phyloP scores from a whole-genome alignment of 2,113 vertebrate species.

The Micromys minutus region DNA sequence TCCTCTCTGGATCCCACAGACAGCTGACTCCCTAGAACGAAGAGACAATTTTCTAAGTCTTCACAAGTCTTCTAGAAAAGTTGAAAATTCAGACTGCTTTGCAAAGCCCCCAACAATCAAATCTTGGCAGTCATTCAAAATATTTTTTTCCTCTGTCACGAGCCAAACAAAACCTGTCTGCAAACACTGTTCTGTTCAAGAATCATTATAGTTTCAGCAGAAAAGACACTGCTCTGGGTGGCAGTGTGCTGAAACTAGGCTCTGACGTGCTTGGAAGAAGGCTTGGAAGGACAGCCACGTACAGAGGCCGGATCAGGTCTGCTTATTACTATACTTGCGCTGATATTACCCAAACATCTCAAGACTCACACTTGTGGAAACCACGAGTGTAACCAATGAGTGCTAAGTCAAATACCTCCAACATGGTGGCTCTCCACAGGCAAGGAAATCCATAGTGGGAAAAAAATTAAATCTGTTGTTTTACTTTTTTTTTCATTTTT shows the following conservation, averaged over 20 bases:
- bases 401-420: not conserved
- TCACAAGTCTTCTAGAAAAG: constrained; percentile 34
- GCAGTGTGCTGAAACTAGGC: not conserved
- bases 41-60: not conserved
- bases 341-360: not conserved
- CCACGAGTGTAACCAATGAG: not conserved
- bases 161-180: constrained; percentile 44
- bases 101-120: constrained; percentile 42
- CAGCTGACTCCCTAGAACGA: not conserved
- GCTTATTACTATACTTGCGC: not conserved
- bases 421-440: not conserved
- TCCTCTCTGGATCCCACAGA: not conserved
- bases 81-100: constrained; percentile 1
- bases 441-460: not conserved
- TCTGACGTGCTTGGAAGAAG: not conserved
- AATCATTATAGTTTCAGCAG: not conserved
- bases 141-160: constrained; percentile 17
- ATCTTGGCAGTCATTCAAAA: constrained; percentile 42
- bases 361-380: not conserved
- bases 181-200: constrained; percentile 29
- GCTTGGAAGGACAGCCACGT: not conserved
- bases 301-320: not conserved
- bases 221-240: not conserved
- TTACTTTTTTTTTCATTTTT: constrained; percentile 18
- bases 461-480: not conserved